Percentiles rank a stretch among this genome's conserved stretches.
These are phyloP conservation scores for Pogonognathellus flavescens DNA, from an alignment of 1,140 invertebrate genomes.

Conservation along the genomic window DNA sequence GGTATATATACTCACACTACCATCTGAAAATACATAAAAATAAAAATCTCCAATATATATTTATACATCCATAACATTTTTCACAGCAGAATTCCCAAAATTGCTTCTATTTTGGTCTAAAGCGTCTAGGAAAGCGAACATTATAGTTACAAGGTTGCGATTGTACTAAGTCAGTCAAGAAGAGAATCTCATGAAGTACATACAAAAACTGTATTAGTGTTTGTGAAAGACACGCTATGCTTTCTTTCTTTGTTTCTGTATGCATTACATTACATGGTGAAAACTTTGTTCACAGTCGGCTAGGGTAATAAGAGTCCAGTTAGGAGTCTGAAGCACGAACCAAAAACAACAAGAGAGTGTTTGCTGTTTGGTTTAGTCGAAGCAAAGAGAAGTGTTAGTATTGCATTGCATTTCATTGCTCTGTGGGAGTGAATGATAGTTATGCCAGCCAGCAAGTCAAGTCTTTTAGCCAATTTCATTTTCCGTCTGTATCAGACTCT, in stretches of 20 bases:
- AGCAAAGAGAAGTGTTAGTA: not conserved
- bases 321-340: not conserved
- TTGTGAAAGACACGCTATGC: slow-evolving; percentile 2
- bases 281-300: not conserved
- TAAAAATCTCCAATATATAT: too few relatives aligned
- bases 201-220: too few relatives aligned
- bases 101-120: too few relatives aligned
- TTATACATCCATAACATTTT: not conserved
- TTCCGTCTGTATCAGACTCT: not conserved
- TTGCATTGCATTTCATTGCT: slow-evolving; percentile 10
- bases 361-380: not conserved
- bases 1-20: too few relatives aligned
- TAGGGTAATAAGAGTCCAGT: not conserved
- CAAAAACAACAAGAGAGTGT: not conserved
- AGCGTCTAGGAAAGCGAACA: too few relatives aligned
- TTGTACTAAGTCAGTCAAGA: not conserved
- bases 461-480: slow-evolving; percentile 44
- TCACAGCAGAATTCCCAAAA: too few relatives aligned
- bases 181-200: not conserved
- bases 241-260: not conserved
- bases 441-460: not conserved
- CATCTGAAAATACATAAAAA: too few relatives aligned
- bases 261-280: not conserved
- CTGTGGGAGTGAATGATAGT: slow-evolving; percentile 26
- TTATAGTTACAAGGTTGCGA: too few relatives aligned